Evolutionary conservation across 53 echinoderm and acorn worm species (phyloP).

Genomic region (Patiria pectinifera): DNA sequence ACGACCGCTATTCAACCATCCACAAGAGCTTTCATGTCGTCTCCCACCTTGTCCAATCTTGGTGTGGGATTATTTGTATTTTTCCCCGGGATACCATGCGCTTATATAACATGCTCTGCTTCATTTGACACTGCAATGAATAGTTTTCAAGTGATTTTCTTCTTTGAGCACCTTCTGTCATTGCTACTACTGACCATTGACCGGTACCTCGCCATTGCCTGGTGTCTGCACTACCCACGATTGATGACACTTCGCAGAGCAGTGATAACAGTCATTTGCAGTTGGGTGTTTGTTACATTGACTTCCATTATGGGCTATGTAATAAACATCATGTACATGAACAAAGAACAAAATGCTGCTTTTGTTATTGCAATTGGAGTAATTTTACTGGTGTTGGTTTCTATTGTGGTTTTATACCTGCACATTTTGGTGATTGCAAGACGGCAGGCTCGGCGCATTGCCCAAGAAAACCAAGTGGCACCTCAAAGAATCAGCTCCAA

Average conservation of each 20-base stretch:
- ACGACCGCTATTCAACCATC: neutral
- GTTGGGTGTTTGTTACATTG: neutral
- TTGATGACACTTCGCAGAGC: constrained; percentile 4
- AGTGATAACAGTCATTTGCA: neutral
- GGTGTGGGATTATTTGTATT: neutral
- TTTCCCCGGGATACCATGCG: neutral
- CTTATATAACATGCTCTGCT: neutral
- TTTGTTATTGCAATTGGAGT: too few relatives aligned
- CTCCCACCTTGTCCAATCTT: neutral
- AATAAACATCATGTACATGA: too few relatives aligned
- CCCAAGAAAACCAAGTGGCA: neutral
- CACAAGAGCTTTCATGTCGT: constrained; percentile 27
- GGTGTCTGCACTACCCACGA: constrained; percentile 29
- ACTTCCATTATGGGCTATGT: neutral
- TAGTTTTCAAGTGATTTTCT: neutral
- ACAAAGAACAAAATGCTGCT: too few relatives aligned
- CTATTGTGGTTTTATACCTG: neutral
- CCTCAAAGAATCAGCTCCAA: neutral
- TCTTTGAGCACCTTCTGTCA: neutral
- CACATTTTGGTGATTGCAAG: constrained; percentile 9
- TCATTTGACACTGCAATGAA: neutral
- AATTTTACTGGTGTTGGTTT: neutral
- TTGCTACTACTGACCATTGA: constrained; percentile 30
- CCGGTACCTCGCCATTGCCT: constrained; percentile 33
- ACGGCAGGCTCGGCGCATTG: constrained; percentile 9